Percentiles rank a stretch among this genome's conserved stretches.
Conservation (phyloP, 2,797 vertebrate genomes). For the Halcyon badia region DNA sequence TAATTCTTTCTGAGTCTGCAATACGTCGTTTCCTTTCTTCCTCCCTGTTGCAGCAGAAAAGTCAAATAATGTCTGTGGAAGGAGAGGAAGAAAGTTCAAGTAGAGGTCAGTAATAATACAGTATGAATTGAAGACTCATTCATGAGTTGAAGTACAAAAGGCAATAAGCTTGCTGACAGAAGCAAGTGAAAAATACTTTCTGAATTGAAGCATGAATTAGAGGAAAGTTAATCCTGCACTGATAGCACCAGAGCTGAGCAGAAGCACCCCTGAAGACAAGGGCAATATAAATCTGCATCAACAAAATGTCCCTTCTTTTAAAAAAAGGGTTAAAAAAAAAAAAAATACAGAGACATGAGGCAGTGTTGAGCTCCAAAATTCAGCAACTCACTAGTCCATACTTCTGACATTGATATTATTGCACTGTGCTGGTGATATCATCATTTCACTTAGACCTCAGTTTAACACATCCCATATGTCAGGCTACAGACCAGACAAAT, state of each 20-base stretch:
- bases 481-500: constrained; percentile 30
- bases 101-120: constrained; percentile 2
- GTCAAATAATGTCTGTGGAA: constrained; percentile 33
- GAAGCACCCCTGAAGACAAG: background rate
- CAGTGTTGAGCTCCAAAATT: background rate
- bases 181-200: background rate
- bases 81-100: constrained; percentile 43
- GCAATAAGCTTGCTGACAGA: background rate
- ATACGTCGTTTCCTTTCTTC: background rate
- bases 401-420: constrained; percentile 36
- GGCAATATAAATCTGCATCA: background rate
- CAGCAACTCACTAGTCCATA: background rate
- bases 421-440: constrained; percentile 51
- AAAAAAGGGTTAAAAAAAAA: background rate
- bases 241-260: background rate
- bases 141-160: background rate
- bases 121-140: background rate
- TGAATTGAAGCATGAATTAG: background rate
- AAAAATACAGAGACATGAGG: background rate
- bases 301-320: background rate
- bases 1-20: constrained; percentile 40
- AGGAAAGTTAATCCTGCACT: background rate
- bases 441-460: constrained; percentile 13
- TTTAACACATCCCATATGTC: constrained; percentile 64
- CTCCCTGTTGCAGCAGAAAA: constrained; percentile 41